Evolutionary conservation across 2,113 vertebrate genomes (phyloP).

Genomic region (Barbus barbus): DNA sequence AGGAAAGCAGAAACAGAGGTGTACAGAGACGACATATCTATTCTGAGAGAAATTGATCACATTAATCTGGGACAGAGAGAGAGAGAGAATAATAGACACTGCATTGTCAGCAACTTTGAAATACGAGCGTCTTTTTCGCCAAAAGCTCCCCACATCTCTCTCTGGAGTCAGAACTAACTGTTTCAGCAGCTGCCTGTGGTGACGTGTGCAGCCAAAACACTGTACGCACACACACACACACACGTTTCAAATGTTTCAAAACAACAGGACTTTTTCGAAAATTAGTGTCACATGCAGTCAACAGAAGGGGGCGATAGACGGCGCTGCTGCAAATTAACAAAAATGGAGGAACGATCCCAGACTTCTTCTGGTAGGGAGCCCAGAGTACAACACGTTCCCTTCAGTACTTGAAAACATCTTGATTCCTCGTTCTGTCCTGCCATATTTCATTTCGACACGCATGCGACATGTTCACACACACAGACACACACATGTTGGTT

Average conservation of each 20-base stretch:
- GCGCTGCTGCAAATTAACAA: neutral
- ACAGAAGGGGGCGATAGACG: neutral
- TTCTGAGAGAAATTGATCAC: slow-evolving; percentile 21
- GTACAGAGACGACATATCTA: slow-evolving; percentile 26
- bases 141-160: slow-evolving; percentile 8
- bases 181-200: slow-evolving; percentile 22
- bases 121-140: slow-evolving; percentile 18
- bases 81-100: slow-evolving; percentile 22
- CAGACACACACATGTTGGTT: neutral
- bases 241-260: neutral
- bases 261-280: neutral
- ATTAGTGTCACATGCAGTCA: neutral
- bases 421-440: slow-evolving; percentile 6
- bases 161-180: slow-evolving; percentile 15
- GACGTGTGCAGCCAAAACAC: neutral
- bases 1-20: neutral
- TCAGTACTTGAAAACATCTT: neutral
- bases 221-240: neutral
- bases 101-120: slow-evolving; percentile 34
- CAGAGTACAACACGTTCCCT: slow-evolving; percentile 23
- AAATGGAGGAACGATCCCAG: neutral
- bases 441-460: neutral
- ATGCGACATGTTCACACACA: neutral
- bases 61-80: slow-evolving; percentile 30
- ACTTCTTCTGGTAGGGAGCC: slow-evolving; percentile 9